Conservation (phyloP, 2,797 vertebrate species). For the Enteromius anoplus region DNA sequence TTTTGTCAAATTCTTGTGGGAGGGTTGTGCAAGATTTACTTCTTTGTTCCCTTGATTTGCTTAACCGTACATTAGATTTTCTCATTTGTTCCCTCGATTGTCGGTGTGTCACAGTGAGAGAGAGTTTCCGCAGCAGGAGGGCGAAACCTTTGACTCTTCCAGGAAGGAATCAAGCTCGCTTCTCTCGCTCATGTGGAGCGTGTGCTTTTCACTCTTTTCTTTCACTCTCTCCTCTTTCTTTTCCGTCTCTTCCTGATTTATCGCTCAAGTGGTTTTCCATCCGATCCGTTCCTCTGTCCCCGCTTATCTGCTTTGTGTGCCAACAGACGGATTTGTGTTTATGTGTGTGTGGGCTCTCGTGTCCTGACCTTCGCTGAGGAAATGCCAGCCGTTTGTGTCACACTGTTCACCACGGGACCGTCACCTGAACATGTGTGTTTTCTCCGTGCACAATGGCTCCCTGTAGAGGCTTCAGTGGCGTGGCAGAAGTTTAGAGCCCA, state of each 20-base stretch:
- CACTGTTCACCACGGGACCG: constrained; percentile 51
- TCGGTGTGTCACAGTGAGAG: neutral
- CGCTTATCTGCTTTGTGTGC: constrained; percentile 61
- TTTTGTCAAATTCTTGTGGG: too few species aligned
- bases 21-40: too few species aligned
- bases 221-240: constrained; percentile 22
- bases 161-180: constrained; percentile 58
- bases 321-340: constrained; percentile 31
- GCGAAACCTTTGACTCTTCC: constrained; percentile 27
- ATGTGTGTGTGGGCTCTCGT: constrained; percentile 36
- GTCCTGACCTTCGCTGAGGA: constrained; percentile 49
- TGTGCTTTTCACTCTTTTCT: constrained; percentile 25
- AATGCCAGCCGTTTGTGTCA: constrained; percentile 64
- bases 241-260: constrained; percentile 68
- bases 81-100: too few species aligned
- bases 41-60: too few species aligned
- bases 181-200: constrained; percentile 41
- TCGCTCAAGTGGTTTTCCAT: constrained; percentile 60
- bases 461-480: neutral
- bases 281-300: constrained; percentile 60
- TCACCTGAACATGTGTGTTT: constrained; percentile 63
- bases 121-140: constrained; percentile 29
- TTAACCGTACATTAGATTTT: too few species aligned
- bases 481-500: constrained; percentile 23
- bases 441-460: constrained; percentile 32